A percentile compares a stretch with the other conserved stretches of the same genome.
Conservation (phyloP, 1,140 invertebrate species). For the Heliconius congener region DNA sequence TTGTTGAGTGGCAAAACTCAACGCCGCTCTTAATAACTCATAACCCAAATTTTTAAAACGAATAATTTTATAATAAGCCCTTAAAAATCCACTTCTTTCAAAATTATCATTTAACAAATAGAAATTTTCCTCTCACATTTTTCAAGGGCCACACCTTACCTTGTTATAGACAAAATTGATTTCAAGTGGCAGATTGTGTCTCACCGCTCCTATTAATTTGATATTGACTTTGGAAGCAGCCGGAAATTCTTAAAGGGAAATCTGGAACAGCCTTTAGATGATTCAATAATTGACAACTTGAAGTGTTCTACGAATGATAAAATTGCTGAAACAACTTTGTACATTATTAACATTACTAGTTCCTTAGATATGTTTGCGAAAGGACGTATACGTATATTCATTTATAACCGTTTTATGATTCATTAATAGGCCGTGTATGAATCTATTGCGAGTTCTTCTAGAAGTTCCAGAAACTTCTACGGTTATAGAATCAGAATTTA, state of each 20-base stretch:
- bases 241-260: conserved; percentile 48
- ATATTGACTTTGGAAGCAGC: conserved; percentile 37
- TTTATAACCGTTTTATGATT: too few relatives aligned
- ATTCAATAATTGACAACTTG: conserved; percentile 35
- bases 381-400: too few relatives aligned
- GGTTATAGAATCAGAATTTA: too few relatives aligned
- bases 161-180: conserved; percentile 30
- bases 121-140: conserved; percentile 15
- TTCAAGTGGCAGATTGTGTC: conserved; percentile 31
- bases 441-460: too few relatives aligned
- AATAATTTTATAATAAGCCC: too few relatives aligned
- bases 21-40: neutral
- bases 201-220: conserved; percentile 30
- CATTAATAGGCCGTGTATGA: too few relatives aligned
- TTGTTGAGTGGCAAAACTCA: neutral
- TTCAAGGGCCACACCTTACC: conserved; percentile 17
- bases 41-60: neutral
- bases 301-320: conserved; percentile 3
- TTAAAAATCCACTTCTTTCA: too few relatives aligned
- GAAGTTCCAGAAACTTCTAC: too few relatives aligned
- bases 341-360: neutral
- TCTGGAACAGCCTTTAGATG: conserved; percentile 41
- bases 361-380: too few relatives aligned
- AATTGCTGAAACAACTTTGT: neutral
- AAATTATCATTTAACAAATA: neutral